Evolutionary conservation across 2,113 vertebrate species (phyloP).

Genomic region (Marmota monax): DNA sequence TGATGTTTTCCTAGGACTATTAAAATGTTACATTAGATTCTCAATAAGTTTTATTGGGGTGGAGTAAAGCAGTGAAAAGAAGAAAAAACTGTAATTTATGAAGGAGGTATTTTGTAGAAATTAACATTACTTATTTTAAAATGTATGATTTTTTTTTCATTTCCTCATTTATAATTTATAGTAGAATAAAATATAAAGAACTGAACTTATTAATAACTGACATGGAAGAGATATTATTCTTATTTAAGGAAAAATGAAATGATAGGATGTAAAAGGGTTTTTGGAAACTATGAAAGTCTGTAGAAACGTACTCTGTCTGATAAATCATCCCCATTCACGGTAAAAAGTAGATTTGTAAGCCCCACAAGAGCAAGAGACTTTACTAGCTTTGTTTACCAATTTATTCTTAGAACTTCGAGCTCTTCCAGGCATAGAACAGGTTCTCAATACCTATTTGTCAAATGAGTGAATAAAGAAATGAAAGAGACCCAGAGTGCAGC

Average conservation of each 20-base stretch:
- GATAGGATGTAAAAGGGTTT: neutral
- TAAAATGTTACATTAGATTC: neutral
- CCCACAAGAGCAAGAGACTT: neutral
- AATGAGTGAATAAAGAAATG: neutral
- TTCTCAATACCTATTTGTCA: neutral
- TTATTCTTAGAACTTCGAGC: neutral
- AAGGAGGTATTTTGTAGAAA: neutral
- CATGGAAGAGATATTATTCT: neutral
- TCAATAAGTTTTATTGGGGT: neutral
- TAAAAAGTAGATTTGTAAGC: neutral
- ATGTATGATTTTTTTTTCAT: neutral
- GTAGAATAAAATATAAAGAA: slow-evolving; percentile 13
- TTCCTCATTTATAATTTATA: neutral
- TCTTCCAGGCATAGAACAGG: neutral
- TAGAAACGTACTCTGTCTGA: neutral
- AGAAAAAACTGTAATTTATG: neutral
- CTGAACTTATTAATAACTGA: neutral
- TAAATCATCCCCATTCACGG: neutral
- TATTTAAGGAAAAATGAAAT: neutral
- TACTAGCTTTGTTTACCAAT: neutral
- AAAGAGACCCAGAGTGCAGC: neutral
- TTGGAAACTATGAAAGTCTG: neutral
- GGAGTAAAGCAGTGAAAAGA: neutral
- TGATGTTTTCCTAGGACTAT: neutral
- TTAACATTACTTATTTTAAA: neutral